Percentiles rank a stretch among this genome's conserved stretches.
Evolutionary conservation across 2,113 vertebrate species (phyloP).

Genomic region (Dolichotis patagonum): DNA sequence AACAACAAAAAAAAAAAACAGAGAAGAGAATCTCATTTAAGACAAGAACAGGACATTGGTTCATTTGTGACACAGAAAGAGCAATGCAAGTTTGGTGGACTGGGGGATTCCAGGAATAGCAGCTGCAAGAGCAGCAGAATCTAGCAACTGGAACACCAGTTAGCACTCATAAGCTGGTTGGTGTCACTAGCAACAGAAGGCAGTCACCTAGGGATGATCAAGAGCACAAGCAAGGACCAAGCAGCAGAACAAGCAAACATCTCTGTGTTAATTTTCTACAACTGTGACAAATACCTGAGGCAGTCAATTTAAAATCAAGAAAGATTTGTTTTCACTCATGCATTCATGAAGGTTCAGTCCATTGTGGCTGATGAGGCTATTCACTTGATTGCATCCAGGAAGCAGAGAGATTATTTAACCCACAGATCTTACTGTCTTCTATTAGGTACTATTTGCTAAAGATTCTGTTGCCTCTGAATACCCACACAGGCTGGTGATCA

Average conservation of each 20-base stretch:
- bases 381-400: background rate
- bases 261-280: background rate
- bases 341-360: background rate
- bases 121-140: background rate
- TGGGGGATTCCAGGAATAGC: background rate
- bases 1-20: no score
- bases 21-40: background rate
- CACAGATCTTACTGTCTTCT: background rate
- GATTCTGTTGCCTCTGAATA: background rate
- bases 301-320: background rate
- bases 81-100: background rate
- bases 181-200: background rate
- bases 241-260: background rate
- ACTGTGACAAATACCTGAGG: background rate
- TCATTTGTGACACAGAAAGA: background rate
- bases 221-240: background rate
- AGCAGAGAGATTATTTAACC: background rate
- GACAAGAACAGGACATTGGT: background rate
- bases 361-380: background rate
- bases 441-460: background rate
- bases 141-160: background rate
- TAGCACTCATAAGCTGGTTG: background rate
- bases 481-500: background rate
- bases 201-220: accelerated
- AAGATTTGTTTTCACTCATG: background rate